Conservation (phyloP, 2,113 vertebrate genomes). For the Calidris pugnax region DNA sequence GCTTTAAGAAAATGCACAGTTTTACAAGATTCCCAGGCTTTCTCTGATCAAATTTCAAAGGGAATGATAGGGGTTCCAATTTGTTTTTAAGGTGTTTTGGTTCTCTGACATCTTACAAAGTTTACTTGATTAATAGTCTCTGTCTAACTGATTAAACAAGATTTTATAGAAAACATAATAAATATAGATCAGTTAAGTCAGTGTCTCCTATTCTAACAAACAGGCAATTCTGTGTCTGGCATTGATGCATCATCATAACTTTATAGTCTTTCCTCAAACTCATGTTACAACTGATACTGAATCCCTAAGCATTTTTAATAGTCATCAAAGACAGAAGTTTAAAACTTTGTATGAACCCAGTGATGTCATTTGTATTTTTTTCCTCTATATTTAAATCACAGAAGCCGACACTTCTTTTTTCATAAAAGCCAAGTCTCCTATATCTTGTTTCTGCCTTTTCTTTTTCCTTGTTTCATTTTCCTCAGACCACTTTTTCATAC, state of each 20-base stretch:
- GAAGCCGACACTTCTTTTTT: neutral
- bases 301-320: neutral
- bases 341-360: neutral
- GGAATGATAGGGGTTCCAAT: neutral
- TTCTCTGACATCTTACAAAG: neutral
- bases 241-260: neutral
- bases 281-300: neutral
- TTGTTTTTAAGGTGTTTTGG: neutral
- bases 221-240: neutral
- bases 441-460: neutral
- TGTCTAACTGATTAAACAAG: neutral
- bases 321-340: neutral
- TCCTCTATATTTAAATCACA: neutral
- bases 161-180: neutral
- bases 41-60: conserved; percentile 1
- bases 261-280: neutral
- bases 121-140: neutral
- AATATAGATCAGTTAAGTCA: neutral
- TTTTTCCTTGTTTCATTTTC: neutral
- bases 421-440: fast-evolving
- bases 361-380: neutral
- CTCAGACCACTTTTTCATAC: neutral
- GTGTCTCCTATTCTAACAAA: neutral
- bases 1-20: conserved; percentile 24
- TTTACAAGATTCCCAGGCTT: conserved; percentile 15